Percentiles rank a stretch among this genome's conserved stretches.
phyloP scores from a whole-genome alignment of 2,888 invertebrate genomes.

The Napeogenes inachia region DNA sequence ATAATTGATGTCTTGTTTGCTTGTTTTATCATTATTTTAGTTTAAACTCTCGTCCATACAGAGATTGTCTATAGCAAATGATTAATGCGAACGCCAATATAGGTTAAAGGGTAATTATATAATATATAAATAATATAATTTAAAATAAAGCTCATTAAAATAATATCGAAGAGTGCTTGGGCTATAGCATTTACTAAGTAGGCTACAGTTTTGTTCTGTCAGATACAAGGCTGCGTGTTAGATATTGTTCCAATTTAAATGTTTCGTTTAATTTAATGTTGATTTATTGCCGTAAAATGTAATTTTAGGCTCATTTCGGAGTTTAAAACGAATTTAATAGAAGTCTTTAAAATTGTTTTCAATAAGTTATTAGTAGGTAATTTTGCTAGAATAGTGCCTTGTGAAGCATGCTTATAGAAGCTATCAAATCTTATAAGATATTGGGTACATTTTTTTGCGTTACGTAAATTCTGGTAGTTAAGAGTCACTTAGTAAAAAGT shows the following conservation, averaged over 20 bases:
- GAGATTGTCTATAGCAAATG: conserved; percentile 41
- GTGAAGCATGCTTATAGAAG: conserved; percentile 71
- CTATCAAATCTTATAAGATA: conserved; percentile 52
- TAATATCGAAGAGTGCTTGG: conserved; percentile 25
- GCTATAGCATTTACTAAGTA: conserved; percentile 36
- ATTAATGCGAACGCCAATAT: conserved; percentile 73
- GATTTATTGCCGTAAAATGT: conserved; percentile 63
- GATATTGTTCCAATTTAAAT: conserved; percentile 41
- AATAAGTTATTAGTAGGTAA: conserved; percentile 53
- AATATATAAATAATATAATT: conserved; percentile 37
- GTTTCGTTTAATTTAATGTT: conserved; percentile 31
- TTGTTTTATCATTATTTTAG: conserved; percentile 12
- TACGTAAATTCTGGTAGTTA: conserved; percentile 37
- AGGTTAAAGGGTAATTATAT: conserved; percentile 49
- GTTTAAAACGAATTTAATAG: conserved; percentile 74
- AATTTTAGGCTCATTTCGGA: conserved; percentile 69
- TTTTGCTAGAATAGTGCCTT: conserved; percentile 77
- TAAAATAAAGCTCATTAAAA: conserved; percentile 47
- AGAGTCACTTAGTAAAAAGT: conserved; percentile 37
- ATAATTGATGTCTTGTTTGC: background rate
- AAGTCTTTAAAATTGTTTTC: conserved; percentile 52
- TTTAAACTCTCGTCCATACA: conserved; percentile 31
- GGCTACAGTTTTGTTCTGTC: conserved; percentile 41
- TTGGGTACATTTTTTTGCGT: conserved; percentile 67
- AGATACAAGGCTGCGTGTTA: conserved; percentile 46